Evolutionary conservation across 2,888 invertebrate species (phyloP).

Genomic region (Mythimna loreyi): DNA sequence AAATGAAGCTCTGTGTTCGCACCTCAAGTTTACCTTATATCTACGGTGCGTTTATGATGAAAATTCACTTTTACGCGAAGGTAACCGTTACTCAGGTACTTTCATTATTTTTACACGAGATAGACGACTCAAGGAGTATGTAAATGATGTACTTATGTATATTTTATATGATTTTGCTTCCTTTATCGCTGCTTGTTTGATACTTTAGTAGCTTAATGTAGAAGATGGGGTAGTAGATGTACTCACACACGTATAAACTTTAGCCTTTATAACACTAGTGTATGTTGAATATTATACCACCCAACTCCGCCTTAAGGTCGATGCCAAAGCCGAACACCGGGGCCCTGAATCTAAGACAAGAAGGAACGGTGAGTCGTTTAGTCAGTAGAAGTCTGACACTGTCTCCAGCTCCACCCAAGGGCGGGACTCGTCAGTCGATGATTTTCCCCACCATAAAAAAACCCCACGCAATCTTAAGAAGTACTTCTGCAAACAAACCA

Average conservation of each 20-base stretch:
- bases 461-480: too few species aligned
- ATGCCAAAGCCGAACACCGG: too few species aligned
- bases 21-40: conserved; percentile 67
- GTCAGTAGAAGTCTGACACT: too few species aligned
- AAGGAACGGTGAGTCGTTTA: too few species aligned
- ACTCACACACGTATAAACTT: too few species aligned
- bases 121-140: conserved; percentile 42
- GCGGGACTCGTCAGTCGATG: too few species aligned
- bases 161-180: conserved; percentile 17
- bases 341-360: too few species aligned
- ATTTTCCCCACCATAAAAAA: too few species aligned
- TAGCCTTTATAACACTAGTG: too few species aligned
- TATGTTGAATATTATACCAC: too few species aligned
- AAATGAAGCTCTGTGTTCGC: conserved; percentile 65
- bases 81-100: conserved; percentile 50
- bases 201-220: not conserved
- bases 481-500: not conserved
- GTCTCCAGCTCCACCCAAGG: too few species aligned
- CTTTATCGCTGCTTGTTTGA: conserved; percentile 13
- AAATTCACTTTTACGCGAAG: conserved; percentile 56
- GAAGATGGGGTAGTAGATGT: not conserved
- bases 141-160: conserved; percentile 23
- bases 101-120: conserved; percentile 52
- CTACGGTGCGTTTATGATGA: conserved; percentile 58
- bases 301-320: too few species aligned